Evolutionary conservation across 2,113 vertebrate genomes (phyloP).

Genomic region (Capricornis sumatraensis): DNA sequence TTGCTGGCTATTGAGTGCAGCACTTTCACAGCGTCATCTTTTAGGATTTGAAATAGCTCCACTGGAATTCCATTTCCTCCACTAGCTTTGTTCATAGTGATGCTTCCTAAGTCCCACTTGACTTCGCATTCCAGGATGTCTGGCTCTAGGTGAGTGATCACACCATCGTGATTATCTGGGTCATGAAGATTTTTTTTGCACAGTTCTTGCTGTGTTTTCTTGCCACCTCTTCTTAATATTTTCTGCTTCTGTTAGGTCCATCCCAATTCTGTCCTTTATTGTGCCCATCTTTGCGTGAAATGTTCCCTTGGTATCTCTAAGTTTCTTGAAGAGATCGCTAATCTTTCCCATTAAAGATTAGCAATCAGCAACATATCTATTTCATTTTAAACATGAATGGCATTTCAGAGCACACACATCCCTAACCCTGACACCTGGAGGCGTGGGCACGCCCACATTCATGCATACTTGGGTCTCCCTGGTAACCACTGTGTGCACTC

Average conservation of each 20-base stretch:
- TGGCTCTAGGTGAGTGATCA: background rate
- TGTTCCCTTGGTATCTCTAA: background rate
- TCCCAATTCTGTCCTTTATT: background rate
- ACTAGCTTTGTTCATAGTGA: background rate
- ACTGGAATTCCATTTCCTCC: background rate
- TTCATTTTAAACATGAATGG: background rate
- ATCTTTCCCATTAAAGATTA: background rate
- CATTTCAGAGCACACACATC: background rate
- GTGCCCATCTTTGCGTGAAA: background rate
- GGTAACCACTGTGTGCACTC: accelerated
- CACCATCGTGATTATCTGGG: background rate
- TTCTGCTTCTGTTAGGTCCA: background rate
- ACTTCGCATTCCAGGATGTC: background rate
- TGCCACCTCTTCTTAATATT: background rate
- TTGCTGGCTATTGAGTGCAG: background rate
- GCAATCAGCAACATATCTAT: background rate
- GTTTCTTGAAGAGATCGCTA: background rate
- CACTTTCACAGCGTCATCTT: background rate
- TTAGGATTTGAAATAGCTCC: background rate
- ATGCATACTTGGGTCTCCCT: accelerated
- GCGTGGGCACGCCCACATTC: accelerated
- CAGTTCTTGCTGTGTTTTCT: background rate
- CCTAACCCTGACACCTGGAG: background rate
- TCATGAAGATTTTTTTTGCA: background rate
- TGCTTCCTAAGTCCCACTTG: background rate